Percentiles rank a stretch among this genome's conserved stretches.
Evolutionary conservation across 2,113 vertebrate genomes (phyloP).

Genomic region (Zapornia atra): DNA sequence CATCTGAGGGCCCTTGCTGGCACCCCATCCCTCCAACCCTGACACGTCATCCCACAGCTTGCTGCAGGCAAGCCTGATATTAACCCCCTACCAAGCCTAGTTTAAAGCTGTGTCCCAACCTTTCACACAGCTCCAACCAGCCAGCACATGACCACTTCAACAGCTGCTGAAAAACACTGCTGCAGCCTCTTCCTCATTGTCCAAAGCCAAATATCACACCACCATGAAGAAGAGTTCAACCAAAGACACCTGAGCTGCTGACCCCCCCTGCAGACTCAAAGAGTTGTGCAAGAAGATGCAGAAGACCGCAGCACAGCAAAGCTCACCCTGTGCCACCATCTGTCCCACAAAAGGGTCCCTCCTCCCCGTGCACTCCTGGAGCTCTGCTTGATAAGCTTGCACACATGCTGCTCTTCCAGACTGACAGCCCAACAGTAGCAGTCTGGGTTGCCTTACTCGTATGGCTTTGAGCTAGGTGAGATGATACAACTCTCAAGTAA

Average conservation of each 20-base stretch:
- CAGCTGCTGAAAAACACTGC: not conserved
- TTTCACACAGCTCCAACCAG: not conserved
- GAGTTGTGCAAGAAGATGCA: not conserved
- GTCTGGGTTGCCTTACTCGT: not conserved
- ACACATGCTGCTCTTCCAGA: not conserved
- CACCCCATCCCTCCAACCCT: no score
- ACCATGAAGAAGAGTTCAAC: not conserved
- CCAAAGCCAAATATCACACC: not conserved
- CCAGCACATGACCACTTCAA: rapidly evolving
- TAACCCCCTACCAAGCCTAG: no score
- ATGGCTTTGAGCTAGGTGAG: not conserved
- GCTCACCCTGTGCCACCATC: no score
- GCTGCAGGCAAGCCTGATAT: no score
- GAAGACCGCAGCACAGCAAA: not conserved
- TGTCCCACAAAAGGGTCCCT: not conserved
- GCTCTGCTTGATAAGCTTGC: not conserved
- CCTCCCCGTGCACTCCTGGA: no score
- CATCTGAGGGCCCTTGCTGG: no score
- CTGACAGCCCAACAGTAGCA: not conserved
- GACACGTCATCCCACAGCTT: no score
- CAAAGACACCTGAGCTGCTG: not conserved
- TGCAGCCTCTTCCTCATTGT: not conserved
- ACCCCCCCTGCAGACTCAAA: not conserved
- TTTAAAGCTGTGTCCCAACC: not conserved
- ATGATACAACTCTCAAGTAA: not conserved